A percentile compares a stretch with the other conserved stretches of the same genome.
Conservation (phyloP, 1,140 invertebrate genomes). For the Caenorhabditis tropicalis region DNA sequence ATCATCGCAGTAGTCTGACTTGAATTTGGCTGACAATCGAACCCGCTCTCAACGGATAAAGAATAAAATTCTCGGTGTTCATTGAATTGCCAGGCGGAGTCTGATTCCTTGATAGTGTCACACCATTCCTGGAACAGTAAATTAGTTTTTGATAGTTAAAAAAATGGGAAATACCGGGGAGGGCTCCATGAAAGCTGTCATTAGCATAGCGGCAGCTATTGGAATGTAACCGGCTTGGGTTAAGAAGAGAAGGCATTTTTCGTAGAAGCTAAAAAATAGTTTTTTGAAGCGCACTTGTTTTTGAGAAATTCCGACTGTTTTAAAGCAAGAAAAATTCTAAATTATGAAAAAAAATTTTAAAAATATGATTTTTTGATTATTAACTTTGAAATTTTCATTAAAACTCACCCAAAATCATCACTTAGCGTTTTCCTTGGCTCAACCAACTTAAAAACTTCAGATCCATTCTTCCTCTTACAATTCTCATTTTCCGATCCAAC, state of each 20-base stretch:
- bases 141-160: background rate
- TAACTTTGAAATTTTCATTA: too few species aligned
- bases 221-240: slow-evolving; percentile 68
- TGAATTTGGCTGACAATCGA: slow-evolving; percentile 50
- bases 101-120: background rate
- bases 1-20: slow-evolving; percentile 51
- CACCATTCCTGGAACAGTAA: background rate
- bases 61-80: slow-evolving; percentile 62
- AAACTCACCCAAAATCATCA: background rate
- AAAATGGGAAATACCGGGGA: background rate
- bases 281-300: too few species aligned
- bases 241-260: slow-evolving; percentile 62
- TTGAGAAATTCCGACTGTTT: too few species aligned
- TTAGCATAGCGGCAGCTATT: slow-evolving; percentile 62
- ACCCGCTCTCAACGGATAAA: slow-evolving; percentile 62
- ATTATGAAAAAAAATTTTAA: too few species aligned
- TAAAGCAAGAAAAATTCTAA: too few species aligned
- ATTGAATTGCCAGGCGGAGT: background rate
- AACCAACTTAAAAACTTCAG: too few species aligned
- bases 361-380: too few species aligned
- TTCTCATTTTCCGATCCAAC: too few species aligned
- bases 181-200: slow-evolving; percentile 67
- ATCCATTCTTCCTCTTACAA: too few species aligned
- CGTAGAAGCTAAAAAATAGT: slow-evolving; percentile 57
- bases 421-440: too few species aligned